Conservation (phyloP, 2,888 invertebrate species). For the Drosophila birchii region DNA sequence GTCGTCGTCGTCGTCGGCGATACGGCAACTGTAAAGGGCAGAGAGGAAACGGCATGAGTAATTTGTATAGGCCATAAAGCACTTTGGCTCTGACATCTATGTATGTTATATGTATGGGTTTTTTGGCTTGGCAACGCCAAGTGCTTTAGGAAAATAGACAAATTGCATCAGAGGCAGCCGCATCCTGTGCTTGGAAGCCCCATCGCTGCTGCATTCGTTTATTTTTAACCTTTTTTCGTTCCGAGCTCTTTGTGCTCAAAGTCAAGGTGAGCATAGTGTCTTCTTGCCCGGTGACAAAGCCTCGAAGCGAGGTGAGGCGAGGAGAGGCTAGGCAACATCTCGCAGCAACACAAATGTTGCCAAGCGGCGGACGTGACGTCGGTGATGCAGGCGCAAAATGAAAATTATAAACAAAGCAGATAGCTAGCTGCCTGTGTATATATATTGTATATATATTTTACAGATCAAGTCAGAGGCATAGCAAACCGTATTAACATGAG, state of each 20-base stretch:
- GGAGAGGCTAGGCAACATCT: conserved; percentile 32
- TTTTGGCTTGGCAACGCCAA: conserved; percentile 34
- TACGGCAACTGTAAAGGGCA: conserved; percentile 63
- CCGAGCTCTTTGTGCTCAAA: conserved; percentile 23
- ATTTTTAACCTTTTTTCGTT: conserved; percentile 27
- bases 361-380: conserved; percentile 43
- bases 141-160: conserved; percentile 23
- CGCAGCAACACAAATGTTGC: conserved; percentile 27
- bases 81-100: conserved; percentile 26
- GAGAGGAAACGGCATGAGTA: conserved; percentile 45
- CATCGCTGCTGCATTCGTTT: conserved; percentile 25
- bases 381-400: conserved; percentile 17
- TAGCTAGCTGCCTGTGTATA: conserved; percentile 1
- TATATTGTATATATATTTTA: conserved; percentile 15
- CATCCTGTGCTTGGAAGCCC: conserved; percentile 42
- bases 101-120: background rate
- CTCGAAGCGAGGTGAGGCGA: conserved; percentile 10
- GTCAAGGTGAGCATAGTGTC: conserved; percentile 39
- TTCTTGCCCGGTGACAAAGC: conserved; percentile 17
- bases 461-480: conserved; percentile 17
- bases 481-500: conserved; percentile 10
- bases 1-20: conserved; percentile 1
- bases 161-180: conserved; percentile 36
- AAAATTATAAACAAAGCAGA: conserved; percentile 37
- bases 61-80: conserved; percentile 39